Percentiles rank a stretch among this genome's conserved stretches.
Evolutionary conservation across 1,140 invertebrate species (phyloP).

Genomic region (Panulirus ornatus): DNA sequence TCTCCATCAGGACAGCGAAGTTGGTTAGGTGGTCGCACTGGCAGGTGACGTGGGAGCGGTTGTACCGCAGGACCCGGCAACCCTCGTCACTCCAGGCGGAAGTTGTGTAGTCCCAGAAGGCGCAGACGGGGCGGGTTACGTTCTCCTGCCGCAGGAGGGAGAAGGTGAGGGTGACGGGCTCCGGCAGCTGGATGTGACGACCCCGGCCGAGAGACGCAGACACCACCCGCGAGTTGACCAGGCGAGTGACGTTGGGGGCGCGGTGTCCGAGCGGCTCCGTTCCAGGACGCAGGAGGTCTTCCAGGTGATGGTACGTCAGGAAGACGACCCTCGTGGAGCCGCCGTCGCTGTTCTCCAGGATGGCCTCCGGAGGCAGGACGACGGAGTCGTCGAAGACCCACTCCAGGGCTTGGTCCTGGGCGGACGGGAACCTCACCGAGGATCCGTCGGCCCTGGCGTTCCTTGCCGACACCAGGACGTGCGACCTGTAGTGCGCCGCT

Average conservation of each 20-base stretch:
- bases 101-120: constrained; percentile 94
- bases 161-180: constrained; percentile 90
- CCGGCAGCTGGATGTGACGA: constrained; percentile 88
- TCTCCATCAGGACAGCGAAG: constrained; percentile 96
- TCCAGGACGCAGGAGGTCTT: constrained; percentile 76
- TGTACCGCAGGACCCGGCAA: constrained; percentile 88
- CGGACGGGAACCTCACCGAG: constrained; percentile 85
- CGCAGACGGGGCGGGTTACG: constrained; percentile 93
- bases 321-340: constrained; percentile 84
- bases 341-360: constrained; percentile 89
- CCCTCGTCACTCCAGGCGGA: constrained; percentile 95
- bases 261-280: constrained; percentile 47
- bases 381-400: constrained; percentile 85
- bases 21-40: constrained; percentile 96
- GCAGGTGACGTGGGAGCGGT: constrained; percentile 93
- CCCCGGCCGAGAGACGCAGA: constrained; percentile 88
- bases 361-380: constrained; percentile 86
- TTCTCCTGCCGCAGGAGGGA: constrained; percentile 85
- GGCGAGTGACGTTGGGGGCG: constrained; percentile 47
- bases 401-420: constrained; percentile 85
- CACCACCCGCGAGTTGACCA: constrained; percentile 93
- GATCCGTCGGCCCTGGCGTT: constrained; percentile 72
- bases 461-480: constrained; percentile 69
- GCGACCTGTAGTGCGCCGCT: constrained; percentile 65
- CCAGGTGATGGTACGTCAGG: constrained; percentile 79